A percentile compares a stretch with the other conserved stretches of the same genome.
phyloP scores from a whole-genome alignment of 92 coral and sea anemone genomes.

The Bergia puertoricense region DNA sequence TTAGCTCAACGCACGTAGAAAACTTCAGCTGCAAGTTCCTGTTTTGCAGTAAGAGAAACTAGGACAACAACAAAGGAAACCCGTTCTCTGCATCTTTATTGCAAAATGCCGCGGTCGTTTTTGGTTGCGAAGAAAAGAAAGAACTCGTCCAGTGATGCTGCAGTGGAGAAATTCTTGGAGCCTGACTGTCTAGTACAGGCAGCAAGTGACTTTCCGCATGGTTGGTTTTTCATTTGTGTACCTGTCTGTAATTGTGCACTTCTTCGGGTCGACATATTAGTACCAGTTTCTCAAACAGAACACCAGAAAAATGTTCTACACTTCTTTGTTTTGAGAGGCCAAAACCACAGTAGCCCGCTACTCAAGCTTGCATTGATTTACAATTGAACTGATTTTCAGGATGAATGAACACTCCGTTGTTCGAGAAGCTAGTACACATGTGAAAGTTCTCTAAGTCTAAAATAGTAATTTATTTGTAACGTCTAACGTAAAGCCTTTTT shows the following conservation, averaged over 20 bases:
- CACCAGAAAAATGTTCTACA: neutral
- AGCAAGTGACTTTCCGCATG: conserved; percentile 36
- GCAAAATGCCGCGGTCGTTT: conserved; percentile 38
- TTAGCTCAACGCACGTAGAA: neutral
- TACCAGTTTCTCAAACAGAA: conserved; percentile 13
- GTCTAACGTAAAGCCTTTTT: neutral
- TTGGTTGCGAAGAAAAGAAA: conserved; percentile 38
- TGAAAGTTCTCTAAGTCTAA: neutral
- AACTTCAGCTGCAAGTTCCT: conserved; percentile 1
- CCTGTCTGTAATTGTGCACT: conserved; percentile 9
- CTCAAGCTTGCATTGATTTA: conserved; percentile 42
- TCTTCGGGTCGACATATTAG: neutral
- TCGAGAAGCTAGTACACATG: neutral
- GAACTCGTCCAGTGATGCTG: neutral
- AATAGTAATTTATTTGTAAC: neutral
- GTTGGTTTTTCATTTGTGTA: conserved; percentile 24
- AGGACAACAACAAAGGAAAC: neutral
- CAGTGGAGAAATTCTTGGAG: neutral
- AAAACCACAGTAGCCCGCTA: neutral
- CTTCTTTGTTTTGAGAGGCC: neutral
- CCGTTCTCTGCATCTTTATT: neutral
- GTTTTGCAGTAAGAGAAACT: neutral
- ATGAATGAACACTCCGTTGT: conserved; percentile 8
- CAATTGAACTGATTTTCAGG: conserved; percentile 43
- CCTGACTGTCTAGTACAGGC: neutral